phyloP scores from a whole-genome alignment of 2,888 invertebrate genomes.

The Xanthostigma xanthostigma region DNA sequence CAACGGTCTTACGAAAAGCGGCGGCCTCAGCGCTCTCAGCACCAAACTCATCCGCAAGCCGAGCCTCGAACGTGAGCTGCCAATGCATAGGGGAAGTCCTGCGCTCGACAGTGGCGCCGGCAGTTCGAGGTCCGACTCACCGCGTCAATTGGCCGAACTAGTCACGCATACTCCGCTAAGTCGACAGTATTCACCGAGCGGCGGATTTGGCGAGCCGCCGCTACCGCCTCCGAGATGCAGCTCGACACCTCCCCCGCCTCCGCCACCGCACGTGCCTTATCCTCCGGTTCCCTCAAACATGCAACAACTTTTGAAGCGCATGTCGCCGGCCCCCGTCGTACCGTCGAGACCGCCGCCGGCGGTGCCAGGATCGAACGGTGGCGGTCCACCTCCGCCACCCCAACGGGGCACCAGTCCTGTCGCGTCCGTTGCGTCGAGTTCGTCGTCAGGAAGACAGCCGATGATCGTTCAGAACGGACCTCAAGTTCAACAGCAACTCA shows the following conservation, averaged over 20 bases:
- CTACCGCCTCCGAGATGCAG: conserved; percentile 34
- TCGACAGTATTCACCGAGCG: conserved; percentile 57
- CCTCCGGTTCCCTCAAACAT: conserved; percentile 46
- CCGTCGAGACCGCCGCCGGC: conserved; percentile 52
- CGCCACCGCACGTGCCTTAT: conserved; percentile 36
- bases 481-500: conserved; percentile 69
- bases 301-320: conserved; percentile 58
- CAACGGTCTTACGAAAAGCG: conserved; percentile 33
- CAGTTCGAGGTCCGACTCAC: conserved; percentile 79
- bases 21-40: conserved; percentile 41
- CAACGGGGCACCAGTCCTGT: conserved; percentile 64
- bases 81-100: conserved; percentile 65
- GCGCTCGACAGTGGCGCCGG: conserved; percentile 79
- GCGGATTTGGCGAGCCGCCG: conserved; percentile 33
- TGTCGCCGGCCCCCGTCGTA: conserved; percentile 58
- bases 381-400: conserved; percentile 37
- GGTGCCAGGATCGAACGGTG: conserved; percentile 29
- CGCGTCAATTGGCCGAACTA: conserved; percentile 44
- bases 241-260: conserved; percentile 51
- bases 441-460: conserved; percentile 41
- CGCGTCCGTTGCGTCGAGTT: conserved; percentile 24
- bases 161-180: conserved; percentile 47
- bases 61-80: conserved; percentile 72
- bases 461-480: conserved; percentile 73
- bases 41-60: conserved; percentile 74